phyloP scores from a whole-genome alignment of 2,113 vertebrate species.

The Cinclus mexicanus region DNA sequence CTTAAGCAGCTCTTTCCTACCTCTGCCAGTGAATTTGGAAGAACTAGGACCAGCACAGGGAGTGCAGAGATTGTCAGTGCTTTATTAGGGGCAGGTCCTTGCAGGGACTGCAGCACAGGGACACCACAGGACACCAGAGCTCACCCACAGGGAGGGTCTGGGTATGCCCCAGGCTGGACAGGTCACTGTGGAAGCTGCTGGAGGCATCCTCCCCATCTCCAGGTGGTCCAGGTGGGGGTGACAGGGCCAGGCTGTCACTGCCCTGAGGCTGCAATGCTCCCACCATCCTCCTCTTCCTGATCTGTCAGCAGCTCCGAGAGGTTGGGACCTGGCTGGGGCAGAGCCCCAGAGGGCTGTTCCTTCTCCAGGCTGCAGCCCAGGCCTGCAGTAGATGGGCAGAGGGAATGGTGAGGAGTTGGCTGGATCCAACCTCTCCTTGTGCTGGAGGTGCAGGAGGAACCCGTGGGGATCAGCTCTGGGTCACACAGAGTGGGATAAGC shows the following conservation, averaged over 20 bases:
- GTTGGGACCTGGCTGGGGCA: constrained; percentile 54
- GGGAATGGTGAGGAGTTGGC: background rate
- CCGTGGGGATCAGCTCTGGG: background rate
- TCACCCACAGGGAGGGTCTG: background rate
- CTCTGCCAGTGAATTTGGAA: accelerated
- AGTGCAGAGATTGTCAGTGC: background rate
- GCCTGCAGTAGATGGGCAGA: constrained; percentile 43
- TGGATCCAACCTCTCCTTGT: background rate
- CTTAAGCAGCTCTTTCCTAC: background rate
- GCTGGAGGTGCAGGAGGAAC: background rate
- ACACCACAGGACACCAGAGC: accelerated
- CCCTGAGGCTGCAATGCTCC: constrained; percentile 60
- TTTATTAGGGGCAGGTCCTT: constrained; percentile 18
- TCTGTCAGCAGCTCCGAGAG: constrained; percentile 67
- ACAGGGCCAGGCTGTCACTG: constrained; percentile 50
- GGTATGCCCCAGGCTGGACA: background rate
- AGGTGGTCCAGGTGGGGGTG: background rate
- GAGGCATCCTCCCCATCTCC: background rate
- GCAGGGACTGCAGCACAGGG: background rate
- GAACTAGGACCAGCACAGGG: background rate
- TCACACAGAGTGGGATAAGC: accelerated
- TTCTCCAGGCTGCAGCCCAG: constrained; percentile 61
- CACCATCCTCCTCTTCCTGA: constrained; percentile 39
- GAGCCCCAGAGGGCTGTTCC: constrained; percentile 63
- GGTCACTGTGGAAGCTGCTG: background rate